Conservation (phyloP, 2,113 vertebrate species). For the Helogale parvula region DNA sequence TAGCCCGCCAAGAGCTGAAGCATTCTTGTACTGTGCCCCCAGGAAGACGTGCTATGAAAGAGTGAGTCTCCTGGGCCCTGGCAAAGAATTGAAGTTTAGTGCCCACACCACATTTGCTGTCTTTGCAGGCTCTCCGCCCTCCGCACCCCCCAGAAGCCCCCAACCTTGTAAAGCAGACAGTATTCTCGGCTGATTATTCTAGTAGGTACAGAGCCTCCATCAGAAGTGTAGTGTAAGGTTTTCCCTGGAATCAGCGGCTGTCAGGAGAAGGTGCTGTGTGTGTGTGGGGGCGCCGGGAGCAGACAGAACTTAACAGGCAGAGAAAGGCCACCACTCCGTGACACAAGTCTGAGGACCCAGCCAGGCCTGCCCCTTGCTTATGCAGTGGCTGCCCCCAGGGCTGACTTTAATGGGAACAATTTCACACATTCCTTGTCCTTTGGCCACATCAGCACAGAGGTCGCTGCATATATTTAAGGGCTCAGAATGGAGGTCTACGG, state of each 20-base stretch:
- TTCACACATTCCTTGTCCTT: not conserved
- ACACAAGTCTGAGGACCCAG: not conserved
- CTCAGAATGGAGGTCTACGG: constrained; percentile 9
- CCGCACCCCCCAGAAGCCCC: fast-evolving
- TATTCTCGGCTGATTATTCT: not conserved
- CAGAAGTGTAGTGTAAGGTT: not conserved
- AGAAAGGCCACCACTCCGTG: not conserved
- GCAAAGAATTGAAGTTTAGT: not conserved
- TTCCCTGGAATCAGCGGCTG: not conserved
- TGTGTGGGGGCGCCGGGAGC: too few species aligned
- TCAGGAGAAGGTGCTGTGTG: not conserved
- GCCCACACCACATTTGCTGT: not conserved
- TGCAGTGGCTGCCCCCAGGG: not conserved
- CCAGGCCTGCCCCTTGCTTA: not conserved
- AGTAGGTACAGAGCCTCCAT: not conserved
- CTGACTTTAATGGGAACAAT: constrained; percentile 59
- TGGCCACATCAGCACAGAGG: constrained; percentile 30
- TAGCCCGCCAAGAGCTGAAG: not conserved
- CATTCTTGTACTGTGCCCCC: not conserved
- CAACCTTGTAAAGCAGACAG: not conserved
- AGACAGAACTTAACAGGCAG: not conserved
- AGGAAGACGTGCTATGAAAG: not conserved
- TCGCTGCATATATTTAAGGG: constrained; percentile 22
- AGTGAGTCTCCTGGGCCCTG: not conserved
- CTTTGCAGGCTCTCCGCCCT: too few species aligned